A percentile compares a stretch with the other conserved stretches of the same genome.
Evolutionary conservation across 2,888 invertebrate genomes (phyloP).

Genomic region (Limnephilus lunatus): DNA sequence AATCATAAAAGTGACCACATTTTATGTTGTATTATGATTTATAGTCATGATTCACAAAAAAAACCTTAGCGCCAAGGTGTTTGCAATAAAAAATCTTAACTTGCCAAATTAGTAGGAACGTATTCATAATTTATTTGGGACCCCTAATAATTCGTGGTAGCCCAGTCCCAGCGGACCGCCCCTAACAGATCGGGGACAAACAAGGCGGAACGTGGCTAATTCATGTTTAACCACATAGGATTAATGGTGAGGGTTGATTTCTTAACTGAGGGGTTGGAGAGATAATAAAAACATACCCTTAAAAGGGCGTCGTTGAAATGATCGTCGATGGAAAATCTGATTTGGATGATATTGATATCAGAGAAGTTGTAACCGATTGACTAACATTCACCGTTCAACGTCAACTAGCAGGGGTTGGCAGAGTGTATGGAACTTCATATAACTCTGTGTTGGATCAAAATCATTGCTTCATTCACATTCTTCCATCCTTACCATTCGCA

Average conservation of each 20-base stretch:
- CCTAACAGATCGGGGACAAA: not conserved
- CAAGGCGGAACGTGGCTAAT: not conserved
- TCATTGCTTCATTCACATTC: too few species aligned
- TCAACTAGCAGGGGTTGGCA: too few species aligned
- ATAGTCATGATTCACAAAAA: not conserved
- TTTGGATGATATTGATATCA: too few species aligned
- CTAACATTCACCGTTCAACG: too few species aligned
- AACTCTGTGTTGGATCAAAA: too few species aligned
- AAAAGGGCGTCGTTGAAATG: too few species aligned
- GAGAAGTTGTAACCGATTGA: too few species aligned
- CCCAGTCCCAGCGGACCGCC: not conserved
- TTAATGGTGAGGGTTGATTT: not conserved
- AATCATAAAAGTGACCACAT: not conserved
- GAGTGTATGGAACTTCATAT: too few species aligned
- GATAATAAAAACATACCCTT: too few species aligned
- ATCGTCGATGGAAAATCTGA: too few species aligned
- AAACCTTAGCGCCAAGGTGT: not conserved
- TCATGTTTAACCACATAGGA: not conserved
- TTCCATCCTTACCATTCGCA: too few species aligned
- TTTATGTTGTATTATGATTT: not conserved
- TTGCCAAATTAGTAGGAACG: not conserved
- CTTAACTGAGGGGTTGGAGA: not conserved
- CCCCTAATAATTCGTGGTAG: slow-evolving; percentile 2
- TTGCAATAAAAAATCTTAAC: not conserved
- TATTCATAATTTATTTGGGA: not conserved